Evolutionary conservation across 64 coral and sea anemone species (phyloP), one percentile per base, ranked within the genome.

Genomic region (Orbicella faveolata): DNA sequence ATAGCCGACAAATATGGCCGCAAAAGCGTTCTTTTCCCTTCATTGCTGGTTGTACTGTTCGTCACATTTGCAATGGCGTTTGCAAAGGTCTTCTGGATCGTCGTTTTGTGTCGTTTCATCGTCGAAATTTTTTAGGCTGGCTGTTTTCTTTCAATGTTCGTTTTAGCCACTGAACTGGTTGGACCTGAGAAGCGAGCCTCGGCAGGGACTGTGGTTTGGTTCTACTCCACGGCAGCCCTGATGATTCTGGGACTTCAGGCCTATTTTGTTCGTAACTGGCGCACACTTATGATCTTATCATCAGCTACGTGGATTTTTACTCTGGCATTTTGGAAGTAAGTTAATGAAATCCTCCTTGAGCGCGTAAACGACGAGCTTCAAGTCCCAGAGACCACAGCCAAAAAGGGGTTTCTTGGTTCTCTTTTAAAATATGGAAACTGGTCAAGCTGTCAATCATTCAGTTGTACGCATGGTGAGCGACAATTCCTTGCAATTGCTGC

Each of bases 261-360:
- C 16, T 98, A 78, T 34, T 95, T 75, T 35, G 81, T 98, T 33
- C 87, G 96, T 3, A 84, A 93, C 19, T 98, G 96, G 96, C 52
- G 89, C 20, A 79, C 85, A 65, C 76, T 98, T 54, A 64, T 88
- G 35, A 98, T 98, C 51, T 8, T 98, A 11, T 95, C 89, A 8
- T 90, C 91, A 35, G 92, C 89, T 25, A 90, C 96, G 20, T 98
- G 90, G 89, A 72, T 98, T 52, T 95, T 98, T 52, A 89, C 90
- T 17, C 61, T 98, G 1, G 10, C 95, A 9, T 98, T 98, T 54
- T 98, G 89, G 83, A 95, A 92, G 96, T 98, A 90, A 76, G 93
- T 94, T 30, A 30, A 30, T 30, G 30, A 30, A 30, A 30, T 30
- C 30, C 30, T 30, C 30, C 30, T 30, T 30, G 30, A 30, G 30